phyloP scores from a whole-genome alignment of 1,140 invertebrate genomes.

The Calephelis virginiensis region DNA sequence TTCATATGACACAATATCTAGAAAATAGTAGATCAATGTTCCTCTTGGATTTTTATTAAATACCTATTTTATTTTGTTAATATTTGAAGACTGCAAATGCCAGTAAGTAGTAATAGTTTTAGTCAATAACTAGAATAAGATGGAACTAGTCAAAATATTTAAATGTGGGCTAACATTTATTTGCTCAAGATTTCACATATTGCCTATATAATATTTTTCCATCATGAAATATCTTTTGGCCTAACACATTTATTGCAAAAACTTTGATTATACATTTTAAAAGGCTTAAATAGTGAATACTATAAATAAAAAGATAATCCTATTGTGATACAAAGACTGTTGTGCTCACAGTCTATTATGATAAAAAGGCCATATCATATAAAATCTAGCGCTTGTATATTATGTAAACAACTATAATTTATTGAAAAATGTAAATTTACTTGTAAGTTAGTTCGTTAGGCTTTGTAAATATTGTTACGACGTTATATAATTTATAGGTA shows the following conservation, averaged over 20 bases:
- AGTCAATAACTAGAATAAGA: slow-evolving; percentile 47
- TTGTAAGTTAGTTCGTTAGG: slow-evolving; percentile 73
- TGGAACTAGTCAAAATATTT: slow-evolving; percentile 72
- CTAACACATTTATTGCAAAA: slow-evolving; percentile 20
- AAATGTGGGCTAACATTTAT: slow-evolving; percentile 50
- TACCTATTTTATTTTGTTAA: slow-evolving; percentile 23
- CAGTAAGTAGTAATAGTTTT: slow-evolving; percentile 65
- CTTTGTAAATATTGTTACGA: slow-evolving; percentile 79
- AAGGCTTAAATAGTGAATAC: slow-evolving; percentile 20
- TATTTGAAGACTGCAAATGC: slow-evolving; percentile 66
- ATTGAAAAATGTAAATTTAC: slow-evolving; percentile 72
- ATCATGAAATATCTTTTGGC: slow-evolving; percentile 19
- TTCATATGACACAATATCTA: no score
- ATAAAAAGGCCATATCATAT: slow-evolving; percentile 75
- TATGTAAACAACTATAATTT: slow-evolving; percentile 73
- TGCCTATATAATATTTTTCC: slow-evolving; percentile 31
- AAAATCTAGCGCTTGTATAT: slow-evolving; percentile 74
- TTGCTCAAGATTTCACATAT: slow-evolving; percentile 44
- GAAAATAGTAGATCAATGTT: background rate
- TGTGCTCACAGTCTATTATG: slow-evolving; percentile 29
- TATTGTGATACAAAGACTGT: slow-evolving; percentile 50
- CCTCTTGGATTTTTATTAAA: slow-evolving; percentile 1
- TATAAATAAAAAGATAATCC: slow-evolving; percentile 10
- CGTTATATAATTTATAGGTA: slow-evolving; percentile 78
- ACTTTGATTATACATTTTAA: slow-evolving; percentile 17